Conservation (phyloP, 2,888 invertebrate species). For the Cyclophora albipunctata region DNA sequence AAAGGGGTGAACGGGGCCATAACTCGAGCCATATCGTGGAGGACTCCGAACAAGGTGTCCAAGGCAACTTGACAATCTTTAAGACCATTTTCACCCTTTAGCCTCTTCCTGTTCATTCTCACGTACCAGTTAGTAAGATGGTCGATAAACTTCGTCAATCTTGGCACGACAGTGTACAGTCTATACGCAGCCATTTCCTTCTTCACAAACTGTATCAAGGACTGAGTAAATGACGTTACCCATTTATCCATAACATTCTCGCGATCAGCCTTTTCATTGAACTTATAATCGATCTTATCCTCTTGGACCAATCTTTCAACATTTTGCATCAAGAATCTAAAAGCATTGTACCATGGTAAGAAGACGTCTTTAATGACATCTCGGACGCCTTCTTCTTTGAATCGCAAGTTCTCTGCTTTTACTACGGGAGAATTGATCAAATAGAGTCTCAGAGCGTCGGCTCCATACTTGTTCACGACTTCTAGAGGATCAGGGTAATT, state of each 20-base stretch:
- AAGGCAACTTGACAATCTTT: constrained; percentile 89
- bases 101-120: constrained; percentile 93
- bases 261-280: constrained; percentile 68
- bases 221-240: constrained; percentile 98
- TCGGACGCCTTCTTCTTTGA: constrained; percentile 97
- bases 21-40: constrained; percentile 90
- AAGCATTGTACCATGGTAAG: constrained; percentile 96
- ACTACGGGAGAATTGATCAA: constrained; percentile 99
- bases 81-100: constrained; percentile 92
- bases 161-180: constrained; percentile 95
- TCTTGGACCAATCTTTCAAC: constrained; percentile 86
- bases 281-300: constrained; percentile 72
- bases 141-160: constrained; percentile 96
- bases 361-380: constrained; percentile 98
- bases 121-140: constrained; percentile 99
- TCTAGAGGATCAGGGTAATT: constrained; percentile 98
- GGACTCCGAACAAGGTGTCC: constrained; percentile 90
- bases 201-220: constrained; percentile 89
- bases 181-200: constrained; percentile 96
- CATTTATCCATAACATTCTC: constrained; percentile 96
- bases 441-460: constrained; percentile 96
- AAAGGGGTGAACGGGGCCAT: constrained; percentile 99
- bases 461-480: constrained; percentile 93
- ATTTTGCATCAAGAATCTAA: constrained; percentile 95
- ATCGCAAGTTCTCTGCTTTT: constrained; percentile 94